Conservation (phyloP, 1,140 invertebrate species). For the Lysiphlebus fabarum region DNA sequence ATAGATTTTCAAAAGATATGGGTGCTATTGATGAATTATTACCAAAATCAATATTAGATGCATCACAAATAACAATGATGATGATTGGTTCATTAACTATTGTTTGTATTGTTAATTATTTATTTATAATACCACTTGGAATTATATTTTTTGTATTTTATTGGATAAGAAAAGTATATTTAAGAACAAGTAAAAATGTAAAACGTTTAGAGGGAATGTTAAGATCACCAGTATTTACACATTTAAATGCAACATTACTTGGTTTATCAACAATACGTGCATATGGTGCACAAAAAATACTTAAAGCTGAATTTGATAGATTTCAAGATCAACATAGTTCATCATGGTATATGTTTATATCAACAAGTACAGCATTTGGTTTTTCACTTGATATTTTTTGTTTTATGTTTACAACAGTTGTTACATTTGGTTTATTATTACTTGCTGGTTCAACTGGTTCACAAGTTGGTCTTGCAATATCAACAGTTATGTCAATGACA, state of each 20-base stretch:
- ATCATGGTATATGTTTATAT: slow-evolving; percentile 67
- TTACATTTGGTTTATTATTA: slow-evolving; percentile 61
- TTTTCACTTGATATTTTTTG: slow-evolving; percentile 68
- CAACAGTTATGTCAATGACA: slow-evolving; percentile 57
- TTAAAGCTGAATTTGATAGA: slow-evolving; percentile 77
- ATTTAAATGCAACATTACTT: slow-evolving; percentile 83
- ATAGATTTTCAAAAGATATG: slow-evolving; percentile 71
- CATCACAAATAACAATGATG: slow-evolving; percentile 64
- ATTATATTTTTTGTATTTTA: slow-evolving; percentile 68
- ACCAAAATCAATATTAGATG: slow-evolving; percentile 71
- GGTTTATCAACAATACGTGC: slow-evolving; percentile 88
- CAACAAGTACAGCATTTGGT: slow-evolving; percentile 65
- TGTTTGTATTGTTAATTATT: slow-evolving; percentile 68
- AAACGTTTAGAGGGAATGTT: slow-evolving; percentile 79
- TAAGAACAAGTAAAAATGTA: slow-evolving; percentile 75
- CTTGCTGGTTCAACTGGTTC: slow-evolving; percentile 60
- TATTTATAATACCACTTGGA: slow-evolving; percentile 66
- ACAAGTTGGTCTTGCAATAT: slow-evolving; percentile 59
- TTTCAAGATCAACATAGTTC: slow-evolving; percentile 62
- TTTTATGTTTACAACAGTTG: slow-evolving; percentile 60
- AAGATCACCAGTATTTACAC: slow-evolving; percentile 80
- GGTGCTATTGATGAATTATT: slow-evolving; percentile 80
- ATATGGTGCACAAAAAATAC: slow-evolving; percentile 72
- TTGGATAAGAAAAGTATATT: slow-evolving; percentile 69
- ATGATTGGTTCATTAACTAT: slow-evolving; percentile 62